Evolutionary conservation across 2,888 invertebrate species (phyloP).

Genomic region (Chromoteleia sp.): DNA sequence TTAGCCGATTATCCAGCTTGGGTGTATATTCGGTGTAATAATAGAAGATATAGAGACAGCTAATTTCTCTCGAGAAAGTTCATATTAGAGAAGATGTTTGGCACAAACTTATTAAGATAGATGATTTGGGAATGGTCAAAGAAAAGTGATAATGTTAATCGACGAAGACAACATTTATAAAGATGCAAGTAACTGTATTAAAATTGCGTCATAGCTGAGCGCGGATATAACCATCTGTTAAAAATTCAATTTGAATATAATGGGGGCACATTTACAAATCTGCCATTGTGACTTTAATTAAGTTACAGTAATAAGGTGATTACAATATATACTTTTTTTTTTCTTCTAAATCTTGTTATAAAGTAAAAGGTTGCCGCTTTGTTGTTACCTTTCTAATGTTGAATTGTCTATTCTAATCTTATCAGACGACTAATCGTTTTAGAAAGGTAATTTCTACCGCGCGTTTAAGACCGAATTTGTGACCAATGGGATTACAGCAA

Average conservation of each 20-base stretch:
- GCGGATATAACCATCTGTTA: too few species aligned
- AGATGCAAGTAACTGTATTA: too few species aligned
- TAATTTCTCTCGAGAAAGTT: slow-evolving; percentile 15
- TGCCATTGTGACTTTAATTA: not conserved
- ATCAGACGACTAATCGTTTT: slow-evolving; percentile 25
- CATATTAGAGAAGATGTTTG: not conserved
- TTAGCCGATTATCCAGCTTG: slow-evolving; percentile 7
- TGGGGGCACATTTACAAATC: not conserved
- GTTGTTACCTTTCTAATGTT: slow-evolving; percentile 24
- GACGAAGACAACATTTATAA: too few species aligned
- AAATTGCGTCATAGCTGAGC: too few species aligned
- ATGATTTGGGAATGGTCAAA: not conserved
- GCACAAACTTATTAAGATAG: slow-evolving; percentile 2
- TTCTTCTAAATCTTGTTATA: not conserved
- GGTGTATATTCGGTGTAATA: not conserved
- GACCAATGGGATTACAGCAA: too few species aligned
- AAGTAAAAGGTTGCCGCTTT: slow-evolving; percentile 25
- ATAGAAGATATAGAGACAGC: not conserved
- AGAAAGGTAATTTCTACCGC: slow-evolving; percentile 43
- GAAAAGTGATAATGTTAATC: not conserved
- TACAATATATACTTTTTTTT: too few species aligned
- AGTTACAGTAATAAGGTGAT: slow-evolving; percentile 1
- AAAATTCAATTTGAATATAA: not conserved
- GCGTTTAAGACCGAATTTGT: not conserved
- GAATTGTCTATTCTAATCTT: slow-evolving; percentile 29